Conservation (phyloP, 2,113 vertebrate species). For the Ceratotherium simum region DNA sequence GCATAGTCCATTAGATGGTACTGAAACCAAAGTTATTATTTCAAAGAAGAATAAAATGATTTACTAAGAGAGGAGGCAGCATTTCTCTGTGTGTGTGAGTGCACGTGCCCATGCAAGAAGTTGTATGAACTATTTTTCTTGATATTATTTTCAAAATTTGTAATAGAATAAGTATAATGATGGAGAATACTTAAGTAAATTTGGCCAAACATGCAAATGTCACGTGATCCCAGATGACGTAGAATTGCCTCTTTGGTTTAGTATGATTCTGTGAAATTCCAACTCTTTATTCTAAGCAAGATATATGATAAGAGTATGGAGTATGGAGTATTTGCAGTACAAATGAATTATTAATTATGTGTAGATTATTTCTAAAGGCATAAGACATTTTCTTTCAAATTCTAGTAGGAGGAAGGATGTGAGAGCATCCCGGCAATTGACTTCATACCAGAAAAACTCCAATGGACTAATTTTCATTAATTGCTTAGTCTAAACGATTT, state of each 20-base stretch:
- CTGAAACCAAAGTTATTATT: neutral
- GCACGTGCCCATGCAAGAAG: neutral
- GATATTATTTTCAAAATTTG: slow-evolving; percentile 25
- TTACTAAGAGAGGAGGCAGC: neutral
- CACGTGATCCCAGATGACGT: neutral
- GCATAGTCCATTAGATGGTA: neutral
- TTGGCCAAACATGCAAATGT: neutral
- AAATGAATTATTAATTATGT: slow-evolving; percentile 20
- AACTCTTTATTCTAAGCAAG: slow-evolving; percentile 50
- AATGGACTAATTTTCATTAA: slow-evolving; percentile 55
- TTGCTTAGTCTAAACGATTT: slow-evolving; percentile 71
- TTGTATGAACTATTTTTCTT: neutral
- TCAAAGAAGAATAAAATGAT: neutral
- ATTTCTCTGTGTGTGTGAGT: neutral
- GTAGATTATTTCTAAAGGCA: slow-evolving; percentile 21
- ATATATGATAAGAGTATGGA: neutral
- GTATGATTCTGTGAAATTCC: neutral
- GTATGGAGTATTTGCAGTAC: neutral
- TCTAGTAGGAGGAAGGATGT: slow-evolving; percentile 26
- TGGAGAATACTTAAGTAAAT: neutral
- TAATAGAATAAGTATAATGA: neutral
- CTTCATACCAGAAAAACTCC: slow-evolving; percentile 44
- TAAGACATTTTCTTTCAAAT: slow-evolving; percentile 6
- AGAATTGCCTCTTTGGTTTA: slow-evolving; percentile 38
- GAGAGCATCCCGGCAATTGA: slow-evolving; percentile 14